phyloP scores from a whole-genome alignment of 2,797 vertebrate species.

The Pteropus rufus region DNA sequence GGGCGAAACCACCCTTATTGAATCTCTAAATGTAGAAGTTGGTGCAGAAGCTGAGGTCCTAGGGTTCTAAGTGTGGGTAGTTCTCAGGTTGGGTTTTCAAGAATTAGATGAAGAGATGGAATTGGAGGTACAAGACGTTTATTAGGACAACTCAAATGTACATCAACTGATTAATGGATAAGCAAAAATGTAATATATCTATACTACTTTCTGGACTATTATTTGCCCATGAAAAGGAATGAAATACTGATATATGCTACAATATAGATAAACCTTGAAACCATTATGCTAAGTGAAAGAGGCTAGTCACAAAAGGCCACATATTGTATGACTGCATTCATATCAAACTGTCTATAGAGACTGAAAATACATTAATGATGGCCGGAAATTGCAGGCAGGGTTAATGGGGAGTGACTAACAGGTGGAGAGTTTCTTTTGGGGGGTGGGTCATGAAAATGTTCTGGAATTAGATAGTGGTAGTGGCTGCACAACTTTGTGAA shows the following conservation, averaged over 20 bases:
- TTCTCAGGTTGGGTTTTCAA: neutral
- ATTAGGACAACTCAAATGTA: neutral
- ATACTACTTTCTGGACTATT: neutral
- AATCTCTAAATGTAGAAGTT: neutral
- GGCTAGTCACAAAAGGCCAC: neutral
- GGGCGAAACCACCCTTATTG: neutral
- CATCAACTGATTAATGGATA: neutral
- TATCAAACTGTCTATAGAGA: neutral
- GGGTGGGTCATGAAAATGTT: neutral
- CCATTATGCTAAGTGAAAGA: neutral
- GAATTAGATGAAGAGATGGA: neutral
- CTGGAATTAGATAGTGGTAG: neutral
- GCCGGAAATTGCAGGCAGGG: neutral
- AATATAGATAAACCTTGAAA: conserved; percentile 15
- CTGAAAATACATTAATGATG: neutral
- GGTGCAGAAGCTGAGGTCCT: neutral
- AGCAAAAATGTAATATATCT: neutral
- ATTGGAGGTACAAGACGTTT: neutral
- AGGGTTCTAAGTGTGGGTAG: neutral
- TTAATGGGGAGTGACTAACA: neutral
- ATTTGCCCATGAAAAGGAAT: neutral
- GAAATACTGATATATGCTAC: neutral
- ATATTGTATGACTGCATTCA: neutral
- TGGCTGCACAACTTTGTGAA: neutral
- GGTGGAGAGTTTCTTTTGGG: neutral